phyloP scores from a whole-genome alignment of 2,888 invertebrate species.

The Sinotaia quadrata region DNA sequence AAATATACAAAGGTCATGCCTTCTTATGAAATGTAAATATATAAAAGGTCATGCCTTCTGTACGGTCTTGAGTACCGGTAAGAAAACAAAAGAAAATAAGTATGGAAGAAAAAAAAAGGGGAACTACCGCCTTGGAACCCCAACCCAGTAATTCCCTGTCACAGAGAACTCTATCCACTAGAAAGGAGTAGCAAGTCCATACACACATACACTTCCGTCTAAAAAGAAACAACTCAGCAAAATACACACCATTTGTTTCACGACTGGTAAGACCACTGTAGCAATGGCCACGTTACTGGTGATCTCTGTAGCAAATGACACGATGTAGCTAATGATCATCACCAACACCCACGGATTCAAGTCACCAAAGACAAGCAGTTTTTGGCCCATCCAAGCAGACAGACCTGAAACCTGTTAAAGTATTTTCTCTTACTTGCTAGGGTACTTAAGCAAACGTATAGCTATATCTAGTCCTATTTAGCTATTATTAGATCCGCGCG shows the following conservation, averaged over 20 bases:
- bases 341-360: constrained; percentile 61
- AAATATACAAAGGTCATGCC: too few relatives aligned
- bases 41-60: too few relatives aligned
- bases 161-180: too few relatives aligned
- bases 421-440: too few relatives aligned
- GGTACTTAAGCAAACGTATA: too few relatives aligned
- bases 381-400: constrained; percentile 57
- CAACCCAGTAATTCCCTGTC: not conserved
- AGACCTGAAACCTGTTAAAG: constrained; percentile 60
- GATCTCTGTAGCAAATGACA: constrained; percentile 63
- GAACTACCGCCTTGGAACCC: not conserved
- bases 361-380: constrained; percentile 49
- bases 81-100: not conserved
- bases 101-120: not conserved
- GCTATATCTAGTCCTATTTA: too few relatives aligned
- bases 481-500: too few relatives aligned
- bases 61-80: too few relatives aligned
- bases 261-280: constrained; percentile 67
- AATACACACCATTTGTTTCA: constrained; percentile 60
- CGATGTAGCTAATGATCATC: constrained; percentile 57
- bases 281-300: constrained; percentile 68
- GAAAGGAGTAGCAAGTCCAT: not conserved
- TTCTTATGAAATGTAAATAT: too few relatives aligned
- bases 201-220: not conserved
- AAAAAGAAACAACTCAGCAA: not conserved